Percentiles rank a stretch among this genome's conserved stretches.
Evolutionary conservation across 2,113 vertebrate genomes (phyloP).

Genomic region (Carettochelys insculpta): DNA sequence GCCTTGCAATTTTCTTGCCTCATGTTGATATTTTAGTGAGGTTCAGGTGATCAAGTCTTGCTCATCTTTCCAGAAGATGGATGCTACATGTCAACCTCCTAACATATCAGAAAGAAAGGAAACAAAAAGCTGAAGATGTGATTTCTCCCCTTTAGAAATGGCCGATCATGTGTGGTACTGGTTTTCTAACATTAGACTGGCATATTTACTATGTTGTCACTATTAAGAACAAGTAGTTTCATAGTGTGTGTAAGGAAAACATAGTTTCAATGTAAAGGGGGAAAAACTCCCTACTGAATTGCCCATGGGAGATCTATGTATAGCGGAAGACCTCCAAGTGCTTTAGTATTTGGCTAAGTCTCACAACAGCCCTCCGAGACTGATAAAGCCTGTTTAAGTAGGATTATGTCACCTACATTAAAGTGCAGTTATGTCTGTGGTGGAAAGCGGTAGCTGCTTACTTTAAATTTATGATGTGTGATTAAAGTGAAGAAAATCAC

Average conservation of each 20-base stretch:
- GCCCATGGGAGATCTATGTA: background rate
- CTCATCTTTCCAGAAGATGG: background rate
- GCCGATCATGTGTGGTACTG: rapidly evolving
- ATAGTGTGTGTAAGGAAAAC: background rate
- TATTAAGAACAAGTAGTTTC: background rate
- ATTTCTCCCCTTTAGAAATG: background rate
- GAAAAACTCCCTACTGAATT: background rate
- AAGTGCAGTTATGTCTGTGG: rapidly evolving
- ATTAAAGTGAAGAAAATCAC: background rate
- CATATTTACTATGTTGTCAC: background rate
- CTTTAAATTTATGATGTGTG: background rate
- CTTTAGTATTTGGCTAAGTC: background rate
- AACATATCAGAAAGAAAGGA: background rate
- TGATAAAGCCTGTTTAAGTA: background rate
- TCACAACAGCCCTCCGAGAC: background rate
- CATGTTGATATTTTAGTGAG: background rate
- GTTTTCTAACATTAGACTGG: background rate
- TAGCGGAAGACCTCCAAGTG: rapidly evolving
- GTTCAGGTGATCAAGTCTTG: background rate
- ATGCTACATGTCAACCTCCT: background rate
- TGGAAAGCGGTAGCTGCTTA: background rate
- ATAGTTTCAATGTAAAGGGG: background rate
- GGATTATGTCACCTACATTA: rapidly evolving
- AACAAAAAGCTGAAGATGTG: background rate
- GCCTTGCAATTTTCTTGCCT: background rate